Conservation (phyloP, 2,888 invertebrate genomes). For the Ornithoptera priamus region DNA sequence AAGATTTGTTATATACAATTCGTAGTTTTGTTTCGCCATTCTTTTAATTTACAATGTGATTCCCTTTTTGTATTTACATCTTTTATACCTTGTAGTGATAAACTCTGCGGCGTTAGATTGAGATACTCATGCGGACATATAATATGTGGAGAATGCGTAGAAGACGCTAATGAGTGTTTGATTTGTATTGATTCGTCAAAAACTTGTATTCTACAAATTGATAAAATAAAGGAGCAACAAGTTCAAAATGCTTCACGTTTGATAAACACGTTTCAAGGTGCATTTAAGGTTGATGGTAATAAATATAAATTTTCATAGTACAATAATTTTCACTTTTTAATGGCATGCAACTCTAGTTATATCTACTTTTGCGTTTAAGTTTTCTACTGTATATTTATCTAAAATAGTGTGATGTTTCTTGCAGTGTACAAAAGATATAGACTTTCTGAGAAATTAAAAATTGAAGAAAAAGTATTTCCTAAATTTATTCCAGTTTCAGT, state of each 20-base stretch:
- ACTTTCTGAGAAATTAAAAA: slow-evolving; percentile 58
- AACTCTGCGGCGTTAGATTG: slow-evolving; percentile 44
- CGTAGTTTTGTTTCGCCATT: neutral
- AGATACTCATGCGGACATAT: slow-evolving; percentile 64
- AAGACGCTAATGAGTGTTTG: slow-evolving; percentile 45
- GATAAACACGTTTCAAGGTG: slow-evolving; percentile 50
- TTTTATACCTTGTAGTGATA: slow-evolving; percentile 51
- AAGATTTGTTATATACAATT: slow-evolving; percentile 32
- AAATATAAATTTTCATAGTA: neutral
- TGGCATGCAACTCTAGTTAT: neutral
- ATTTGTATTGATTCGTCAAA: slow-evolving; percentile 49
- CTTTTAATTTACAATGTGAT: neutral
- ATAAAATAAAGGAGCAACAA: slow-evolving; percentile 46
- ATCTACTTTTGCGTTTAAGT: neutral
- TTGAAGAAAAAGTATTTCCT: slow-evolving; percentile 69
- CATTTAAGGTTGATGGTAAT: slow-evolving; percentile 60
- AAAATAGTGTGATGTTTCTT: slow-evolving; percentile 35
- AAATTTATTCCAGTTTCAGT: slow-evolving; percentile 66
- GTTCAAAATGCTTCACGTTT: slow-evolving; percentile 48
- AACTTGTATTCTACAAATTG: slow-evolving; percentile 38
- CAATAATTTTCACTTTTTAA: neutral
- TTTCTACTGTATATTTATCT: neutral
- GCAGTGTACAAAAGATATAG: slow-evolving; percentile 55
- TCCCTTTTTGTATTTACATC: neutral
- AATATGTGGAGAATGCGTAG: slow-evolving; percentile 55